Evolutionary conservation across 2,797 vertebrate genomes (phyloP).

Genomic region (Setipinna tenuifilis): DNA sequence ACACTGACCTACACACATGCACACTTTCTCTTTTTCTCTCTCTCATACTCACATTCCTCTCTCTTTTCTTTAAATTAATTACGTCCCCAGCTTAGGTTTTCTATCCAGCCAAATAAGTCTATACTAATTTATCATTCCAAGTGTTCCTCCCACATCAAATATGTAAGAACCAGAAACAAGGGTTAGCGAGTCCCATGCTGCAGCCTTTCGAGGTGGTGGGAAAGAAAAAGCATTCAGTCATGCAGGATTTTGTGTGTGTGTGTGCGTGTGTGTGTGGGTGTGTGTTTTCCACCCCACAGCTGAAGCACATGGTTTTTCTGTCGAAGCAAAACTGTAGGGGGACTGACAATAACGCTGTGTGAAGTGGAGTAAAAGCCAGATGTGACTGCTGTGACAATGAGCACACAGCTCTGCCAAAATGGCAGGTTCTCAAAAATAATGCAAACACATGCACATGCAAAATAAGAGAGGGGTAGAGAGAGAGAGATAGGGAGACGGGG

Average conservation of each 20-base stretch:
- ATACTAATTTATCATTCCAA: conserved; percentile 62
- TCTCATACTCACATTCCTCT: not conserved
- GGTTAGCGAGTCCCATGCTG: not conserved
- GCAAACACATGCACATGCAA: not conserved
- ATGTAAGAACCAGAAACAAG: conserved; percentile 29
- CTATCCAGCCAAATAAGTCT: conserved; percentile 61
- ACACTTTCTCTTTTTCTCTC: not conserved
- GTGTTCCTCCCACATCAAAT: conserved; percentile 51
- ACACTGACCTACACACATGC: not conserved
- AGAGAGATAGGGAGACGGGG: not conserved
- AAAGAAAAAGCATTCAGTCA: conserved; percentile 11
- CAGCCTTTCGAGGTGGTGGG: not conserved
- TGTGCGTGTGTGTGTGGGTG: no score
- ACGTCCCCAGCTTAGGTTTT: conserved; percentile 62
- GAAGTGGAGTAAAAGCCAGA: not conserved
- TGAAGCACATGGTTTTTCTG: not conserved
- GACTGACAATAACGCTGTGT: not conserved
- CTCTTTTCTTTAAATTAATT: conserved; percentile 67
- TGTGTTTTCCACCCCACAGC: not conserved
- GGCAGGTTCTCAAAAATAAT: not conserved
- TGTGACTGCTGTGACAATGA: conserved; percentile 18
- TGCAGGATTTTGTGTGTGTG: not conserved
- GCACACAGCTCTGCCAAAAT: not conserved
- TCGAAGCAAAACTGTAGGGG: conserved; percentile 2
- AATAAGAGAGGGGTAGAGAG: not conserved